A percentile compares a stretch with the other conserved stretches of the same genome.
Conservation (phyloP, 2,797 vertebrate species). For the Hipposideros larvatus region DNA sequence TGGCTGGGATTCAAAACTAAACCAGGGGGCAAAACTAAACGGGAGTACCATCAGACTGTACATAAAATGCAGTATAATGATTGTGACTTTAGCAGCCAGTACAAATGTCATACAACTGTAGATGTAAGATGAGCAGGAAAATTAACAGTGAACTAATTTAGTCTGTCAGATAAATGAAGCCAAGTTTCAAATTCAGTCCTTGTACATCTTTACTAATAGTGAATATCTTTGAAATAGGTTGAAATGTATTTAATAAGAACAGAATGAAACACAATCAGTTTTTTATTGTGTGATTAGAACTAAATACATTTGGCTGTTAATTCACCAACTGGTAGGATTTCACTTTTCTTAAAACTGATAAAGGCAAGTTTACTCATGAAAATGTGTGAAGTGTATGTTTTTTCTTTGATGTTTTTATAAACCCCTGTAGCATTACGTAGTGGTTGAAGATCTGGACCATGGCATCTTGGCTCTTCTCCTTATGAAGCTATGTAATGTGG, state of each 20-base stretch:
- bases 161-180: not conserved
- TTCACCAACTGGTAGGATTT: not conserved
- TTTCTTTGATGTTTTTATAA: constrained; percentile 11
- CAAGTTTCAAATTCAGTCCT: not conserved
- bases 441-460: not conserved
- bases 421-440: not conserved
- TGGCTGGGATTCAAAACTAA: not conserved
- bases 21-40: not conserved
- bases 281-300: not conserved
- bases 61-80: not conserved
- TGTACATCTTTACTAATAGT: constrained; percentile 10
- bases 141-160: constrained; percentile 32
- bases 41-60: not conserved
- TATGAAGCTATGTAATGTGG: not conserved
- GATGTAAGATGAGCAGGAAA: not conserved
- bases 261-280: not conserved
- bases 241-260: constrained; percentile 51
- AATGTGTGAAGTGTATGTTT: not conserved
- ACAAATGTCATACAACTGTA: not conserved
- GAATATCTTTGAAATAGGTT: constrained; percentile 18
- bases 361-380: constrained; percentile 5
- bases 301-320: constrained; percentile 32
- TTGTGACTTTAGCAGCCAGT: not conserved
- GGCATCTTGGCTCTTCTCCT: not conserved
- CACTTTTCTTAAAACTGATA: not conserved